phyloP scores from a whole-genome alignment of 2,797 vertebrate species.

The Monodelphis domestica region DNA sequence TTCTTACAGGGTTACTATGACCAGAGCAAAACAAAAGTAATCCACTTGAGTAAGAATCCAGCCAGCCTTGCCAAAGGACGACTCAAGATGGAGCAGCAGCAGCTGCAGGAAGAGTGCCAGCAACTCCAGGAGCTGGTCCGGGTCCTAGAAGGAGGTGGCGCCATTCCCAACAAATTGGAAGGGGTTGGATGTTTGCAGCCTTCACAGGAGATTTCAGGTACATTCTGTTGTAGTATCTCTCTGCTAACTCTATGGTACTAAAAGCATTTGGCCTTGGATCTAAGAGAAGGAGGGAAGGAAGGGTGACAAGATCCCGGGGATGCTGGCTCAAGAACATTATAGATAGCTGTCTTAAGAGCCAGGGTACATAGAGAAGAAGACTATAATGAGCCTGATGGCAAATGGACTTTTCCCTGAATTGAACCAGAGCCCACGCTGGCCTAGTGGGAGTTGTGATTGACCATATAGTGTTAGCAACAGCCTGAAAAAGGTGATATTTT shows the following conservation, averaged over 20 bases:
- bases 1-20: conserved; percentile 92
- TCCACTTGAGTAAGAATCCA: conserved; percentile 95
- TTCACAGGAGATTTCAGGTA: conserved; percentile 93
- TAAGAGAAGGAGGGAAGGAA: not conserved
- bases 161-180: conserved; percentile 78
- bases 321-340: conserved; percentile 12
- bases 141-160: conserved; percentile 86
- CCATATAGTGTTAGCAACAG: not conserved
- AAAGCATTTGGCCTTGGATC: not conserved
- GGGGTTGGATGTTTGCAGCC: conserved; percentile 86
- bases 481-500: not conserved
- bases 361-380: not conserved
- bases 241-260: not conserved
- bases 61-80: conserved; percentile 89
- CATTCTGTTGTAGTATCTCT: conserved; percentile 50
- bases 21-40: conserved; percentile 91
- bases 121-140: conserved; percentile 89
- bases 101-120: conserved; percentile 90
- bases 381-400: not conserved
- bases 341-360: not conserved
- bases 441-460: not conserved
- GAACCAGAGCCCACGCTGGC: not conserved
- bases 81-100: conserved; percentile 88
- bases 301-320: not conserved
- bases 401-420: not conserved